Base-by-base conservation (phyloP, 2,888 invertebrate genomes). In the Gari tellinella region DNA sequence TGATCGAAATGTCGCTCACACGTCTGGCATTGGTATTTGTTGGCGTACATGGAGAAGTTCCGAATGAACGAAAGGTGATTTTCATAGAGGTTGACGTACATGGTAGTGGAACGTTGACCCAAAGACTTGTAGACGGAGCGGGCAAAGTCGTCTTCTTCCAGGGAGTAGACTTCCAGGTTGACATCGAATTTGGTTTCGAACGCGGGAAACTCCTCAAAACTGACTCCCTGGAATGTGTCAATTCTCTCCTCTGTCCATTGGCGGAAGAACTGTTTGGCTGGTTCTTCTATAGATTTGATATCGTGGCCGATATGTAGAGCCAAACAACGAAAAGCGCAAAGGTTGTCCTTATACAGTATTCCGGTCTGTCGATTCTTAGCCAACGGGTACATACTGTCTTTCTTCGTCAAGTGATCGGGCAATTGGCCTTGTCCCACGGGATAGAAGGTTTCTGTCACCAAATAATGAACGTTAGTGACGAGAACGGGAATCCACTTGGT, bases 401-500 rank as follows among this genome's bases (percentile, higher is more conserved):
- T 63, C 14, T 41, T 31, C n/a, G 56, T 7, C 1, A 73, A 37
- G 46, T 63, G 64, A 0, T 70, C 48, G 0, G 73, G 78, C 3
- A 73, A 46, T 3, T 25, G 2, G 17, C 65, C 69, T 21, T 31
- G 38, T 5, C 72, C 78, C 19, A 78, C 5, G 0, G 70, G 63
- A 55, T 66, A 73, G 19, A 26, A 23, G 2, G 69, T 73, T 4
- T n/a, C 40, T 40, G 38, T 43, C 7, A 72, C 53, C 0, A 17
- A 25, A 38, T 57, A 63, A 15, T 64, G 69, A 3, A 79, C 61
- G 45, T 81, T 81, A 3, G 79, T 79, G 1, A 79, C 45, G n/a
- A 79, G 40, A 0, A 72, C 68, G 0, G 74, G 81, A 12, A 70
- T 53, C 79, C 73, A 81, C 45, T 77, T 74, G 7, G 74, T 74